A percentile compares a stretch with the other conserved stretches of the same genome.
These are phyloP conservation scores for Eurystomus gularis DNA, from an alignment of 2,113 vertebrate genomes.

Conservation along the genomic window DNA sequence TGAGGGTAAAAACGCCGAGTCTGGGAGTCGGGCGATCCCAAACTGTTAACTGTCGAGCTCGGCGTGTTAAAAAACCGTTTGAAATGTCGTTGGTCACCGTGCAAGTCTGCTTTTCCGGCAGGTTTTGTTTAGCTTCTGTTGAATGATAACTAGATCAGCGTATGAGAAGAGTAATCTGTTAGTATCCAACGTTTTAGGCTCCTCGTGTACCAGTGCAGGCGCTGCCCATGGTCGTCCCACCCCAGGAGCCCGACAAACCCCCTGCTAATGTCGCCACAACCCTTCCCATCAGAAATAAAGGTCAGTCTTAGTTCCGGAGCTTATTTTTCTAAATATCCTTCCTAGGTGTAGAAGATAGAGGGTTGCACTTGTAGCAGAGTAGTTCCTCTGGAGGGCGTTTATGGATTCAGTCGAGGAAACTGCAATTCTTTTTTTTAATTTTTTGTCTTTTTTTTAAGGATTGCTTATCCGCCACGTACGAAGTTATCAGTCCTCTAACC, in stretches of 20 bases:
- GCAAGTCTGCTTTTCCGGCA: neutral
- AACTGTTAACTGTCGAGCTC: neutral
- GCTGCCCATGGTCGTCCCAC: conserved; percentile 98
- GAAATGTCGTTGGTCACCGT: neutral
- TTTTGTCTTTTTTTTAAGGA: neutral
- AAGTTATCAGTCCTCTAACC: conserved; percentile 12
- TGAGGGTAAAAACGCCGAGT: neutral
- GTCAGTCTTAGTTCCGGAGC: conserved; percentile 77
- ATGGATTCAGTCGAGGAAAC: conserved; percentile 16
- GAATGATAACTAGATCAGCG: neutral
- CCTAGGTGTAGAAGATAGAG: conserved; percentile 37
- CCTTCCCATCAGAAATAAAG: conserved; percentile 94
- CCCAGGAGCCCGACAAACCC: conserved; percentile 97
- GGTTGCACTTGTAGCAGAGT: neutral
- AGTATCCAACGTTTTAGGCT: conserved; percentile 80
- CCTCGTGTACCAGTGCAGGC: conserved; percentile 99
- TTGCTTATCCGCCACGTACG: neutral
- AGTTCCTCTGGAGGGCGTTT: conserved; percentile 2
- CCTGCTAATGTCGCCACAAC: conserved; percentile 91
- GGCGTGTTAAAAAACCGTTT: fast-evolving
- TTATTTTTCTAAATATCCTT: conserved; percentile 43
- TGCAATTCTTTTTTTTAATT: neutral
- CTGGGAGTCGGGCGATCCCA: neutral
- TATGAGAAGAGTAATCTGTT: conserved; percentile 50
- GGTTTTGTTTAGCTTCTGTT: conserved; percentile 25